phyloP scores from a whole-genome alignment of 2,113 vertebrate species.

The Prunella himalayana region DNA sequence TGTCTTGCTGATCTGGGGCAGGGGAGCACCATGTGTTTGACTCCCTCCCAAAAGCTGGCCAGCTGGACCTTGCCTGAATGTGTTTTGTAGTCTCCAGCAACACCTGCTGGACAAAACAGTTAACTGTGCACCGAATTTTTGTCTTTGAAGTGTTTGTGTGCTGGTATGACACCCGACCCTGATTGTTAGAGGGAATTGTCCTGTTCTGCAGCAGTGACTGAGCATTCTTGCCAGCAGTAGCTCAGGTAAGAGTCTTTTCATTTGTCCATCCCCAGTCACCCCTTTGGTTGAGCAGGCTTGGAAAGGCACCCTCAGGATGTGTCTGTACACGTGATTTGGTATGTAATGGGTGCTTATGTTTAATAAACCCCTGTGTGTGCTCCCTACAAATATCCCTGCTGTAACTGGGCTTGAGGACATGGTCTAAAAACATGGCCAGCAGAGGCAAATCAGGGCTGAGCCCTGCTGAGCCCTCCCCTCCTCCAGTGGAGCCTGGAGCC shows the following conservation, averaged over 20 bases:
- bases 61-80: not conserved
- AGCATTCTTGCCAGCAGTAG: not conserved
- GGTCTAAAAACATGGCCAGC: not conserved
- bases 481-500: not conserved
- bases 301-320: not conserved
- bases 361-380: not conserved
- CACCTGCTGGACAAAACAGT: conserved; percentile 32
- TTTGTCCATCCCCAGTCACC: not conserved
- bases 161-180: not conserved
- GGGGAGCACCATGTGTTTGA: not conserved
- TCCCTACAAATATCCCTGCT: not conserved
- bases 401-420: not conserved
- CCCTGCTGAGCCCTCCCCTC: not conserved
- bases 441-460: not conserved
- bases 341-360: fast-evolving
- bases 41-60: not conserved
- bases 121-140: not conserved
- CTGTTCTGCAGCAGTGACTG: not conserved
- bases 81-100: conserved; percentile 32
- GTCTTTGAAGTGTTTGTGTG: not conserved
- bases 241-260: not conserved
- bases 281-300: not conserved
- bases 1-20: not conserved
- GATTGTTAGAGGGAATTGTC: not conserved
- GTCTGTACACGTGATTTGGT: not conserved